Evolutionary conservation across 2,797 vertebrate species (phyloP), one percentile per base, ranked within the genome.

Genomic region (Trachops cirrhosus): DNA sequence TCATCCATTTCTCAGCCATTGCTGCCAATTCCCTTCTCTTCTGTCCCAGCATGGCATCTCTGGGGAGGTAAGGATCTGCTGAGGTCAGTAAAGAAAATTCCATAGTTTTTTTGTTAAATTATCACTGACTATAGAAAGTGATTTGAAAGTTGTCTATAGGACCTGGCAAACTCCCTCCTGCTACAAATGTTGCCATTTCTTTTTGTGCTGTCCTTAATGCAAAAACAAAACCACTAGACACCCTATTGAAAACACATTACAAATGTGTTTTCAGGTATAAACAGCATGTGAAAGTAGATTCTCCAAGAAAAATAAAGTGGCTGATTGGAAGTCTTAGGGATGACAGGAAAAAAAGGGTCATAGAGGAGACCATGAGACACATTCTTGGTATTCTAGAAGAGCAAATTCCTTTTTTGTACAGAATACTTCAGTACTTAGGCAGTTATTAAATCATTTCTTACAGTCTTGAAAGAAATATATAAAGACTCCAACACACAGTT

Each of bases 11-110:
- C 91, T 96, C 68, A 90, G 78, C 3, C 46, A 84, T n/a, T 87
- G 57, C 90, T 95, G 84, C 86, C 96, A 94, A 91, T 34, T 92
- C 29, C 59, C 67, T 84, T 94, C 71, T 93, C 83, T 91, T 94
- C 89, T 95, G 50, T 80, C 71, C 89, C 71, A 54, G 80, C 71
- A 90, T 87, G 71, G 59, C 52, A 93, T 88, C 85, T 94, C 90
- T 52, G n/a, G 84, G 75, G 92, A 96, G 46, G 77, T 91, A 89
- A 94, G 18, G 44, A 89, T 91, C 39, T 93, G 71, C 71, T 92
- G 80, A 87, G 50, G 52, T 93, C 71, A 87, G 79, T 80, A 96
- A 96, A 95, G n/a, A 94, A 94, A 92, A 90, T 95, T 87, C 84
- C 68, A 86, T 46, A 88, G 59, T 94, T 96, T 91, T 68, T 79